Evolutionary conservation across 2,113 vertebrate species (phyloP).

Genomic region (Phoxinus phoxinus): DNA sequence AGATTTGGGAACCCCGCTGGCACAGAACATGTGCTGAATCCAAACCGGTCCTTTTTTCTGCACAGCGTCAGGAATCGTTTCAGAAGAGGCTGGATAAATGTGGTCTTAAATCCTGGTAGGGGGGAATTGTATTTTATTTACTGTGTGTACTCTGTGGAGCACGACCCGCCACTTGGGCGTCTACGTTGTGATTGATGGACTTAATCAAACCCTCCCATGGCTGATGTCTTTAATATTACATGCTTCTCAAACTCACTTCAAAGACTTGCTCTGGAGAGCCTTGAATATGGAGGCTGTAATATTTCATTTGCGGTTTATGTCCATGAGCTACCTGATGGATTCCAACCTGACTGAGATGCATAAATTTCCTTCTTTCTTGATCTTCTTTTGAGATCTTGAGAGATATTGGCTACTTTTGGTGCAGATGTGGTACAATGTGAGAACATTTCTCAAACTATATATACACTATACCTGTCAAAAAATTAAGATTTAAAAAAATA

Average conservation of each 20-base stretch:
- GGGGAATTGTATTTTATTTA: constrained; percentile 52
- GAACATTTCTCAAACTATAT: background rate
- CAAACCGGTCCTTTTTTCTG: constrained; percentile 46
- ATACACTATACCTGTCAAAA: background rate
- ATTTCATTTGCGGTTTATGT: constrained; percentile 39
- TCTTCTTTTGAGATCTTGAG: background rate
- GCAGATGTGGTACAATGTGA: background rate
- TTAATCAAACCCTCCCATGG: constrained; percentile 71
- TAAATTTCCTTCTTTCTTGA: constrained; percentile 22
- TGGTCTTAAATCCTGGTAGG: constrained; percentile 62
- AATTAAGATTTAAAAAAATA: background rate
- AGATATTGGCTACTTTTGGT: background rate
- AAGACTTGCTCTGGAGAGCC: constrained; percentile 26
- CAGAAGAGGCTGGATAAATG: constrained; percentile 59
- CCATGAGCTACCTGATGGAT: constrained; percentile 38
- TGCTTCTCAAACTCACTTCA: constrained; percentile 50
- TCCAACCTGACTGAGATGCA: background rate
- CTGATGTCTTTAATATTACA: constrained; percentile 61
- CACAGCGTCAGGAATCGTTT: constrained; percentile 46
- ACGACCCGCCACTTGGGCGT: constrained; percentile 39
- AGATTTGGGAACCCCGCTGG: constrained; percentile 36
- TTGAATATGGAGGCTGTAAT: constrained; percentile 40
- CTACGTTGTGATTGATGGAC: constrained; percentile 71
- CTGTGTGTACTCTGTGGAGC: constrained; percentile 45
- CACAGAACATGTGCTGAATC: constrained; percentile 47